A percentile compares a stretch with the other conserved stretches of the same genome.
These are phyloP conservation scores for Hypselothyrea guttata DNA, from an alignment of 2,888 invertebrate species.

Conservation along the genomic window DNA sequence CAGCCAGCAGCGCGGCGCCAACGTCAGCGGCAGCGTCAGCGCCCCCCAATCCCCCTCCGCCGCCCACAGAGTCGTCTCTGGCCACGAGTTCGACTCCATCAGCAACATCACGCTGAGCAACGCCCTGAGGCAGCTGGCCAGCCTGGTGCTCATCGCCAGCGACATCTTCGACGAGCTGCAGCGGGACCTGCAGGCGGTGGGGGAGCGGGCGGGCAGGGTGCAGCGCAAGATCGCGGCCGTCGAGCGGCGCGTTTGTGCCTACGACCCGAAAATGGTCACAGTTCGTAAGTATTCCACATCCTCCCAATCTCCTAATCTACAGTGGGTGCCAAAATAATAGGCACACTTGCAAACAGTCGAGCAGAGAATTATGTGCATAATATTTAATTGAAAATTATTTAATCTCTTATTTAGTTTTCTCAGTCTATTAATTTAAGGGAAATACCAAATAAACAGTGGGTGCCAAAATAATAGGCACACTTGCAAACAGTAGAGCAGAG, in stretches of 20 bases:
- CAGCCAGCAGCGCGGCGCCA: slow-evolving; percentile 48
- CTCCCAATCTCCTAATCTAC: background rate
- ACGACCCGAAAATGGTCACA: slow-evolving; percentile 94
- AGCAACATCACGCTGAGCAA: slow-evolving; percentile 93
- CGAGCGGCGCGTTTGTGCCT: slow-evolving; percentile 87
- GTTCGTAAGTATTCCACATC: slow-evolving; percentile 90
- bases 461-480: background rate
- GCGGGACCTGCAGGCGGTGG: slow-evolving; percentile 88
- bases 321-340: no score
- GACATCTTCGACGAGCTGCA: slow-evolving; percentile 93
- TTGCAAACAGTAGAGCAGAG: no score
- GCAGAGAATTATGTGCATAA: no score
- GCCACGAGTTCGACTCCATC: slow-evolving; percentile 92
- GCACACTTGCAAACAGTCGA: background rate
- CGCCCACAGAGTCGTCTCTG: slow-evolving; percentile 82
- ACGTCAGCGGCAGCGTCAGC: slow-evolving; percentile 54
- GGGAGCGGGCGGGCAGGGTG: slow-evolving; percentile 88
- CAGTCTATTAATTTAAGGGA: no score
- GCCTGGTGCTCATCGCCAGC: slow-evolving; percentile 91
- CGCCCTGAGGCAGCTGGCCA: slow-evolving; percentile 92
- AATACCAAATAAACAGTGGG: no score
- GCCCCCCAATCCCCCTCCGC: slow-evolving; percentile 73
- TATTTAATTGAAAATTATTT: no score
- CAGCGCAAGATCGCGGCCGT: slow-evolving; percentile 88
- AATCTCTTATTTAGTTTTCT: no score